A percentile compares a stretch with the other conserved stretches of the same genome.
phyloP scores from a whole-genome alignment of 2,888 invertebrate genomes.

The Sphinx pinastri region DNA sequence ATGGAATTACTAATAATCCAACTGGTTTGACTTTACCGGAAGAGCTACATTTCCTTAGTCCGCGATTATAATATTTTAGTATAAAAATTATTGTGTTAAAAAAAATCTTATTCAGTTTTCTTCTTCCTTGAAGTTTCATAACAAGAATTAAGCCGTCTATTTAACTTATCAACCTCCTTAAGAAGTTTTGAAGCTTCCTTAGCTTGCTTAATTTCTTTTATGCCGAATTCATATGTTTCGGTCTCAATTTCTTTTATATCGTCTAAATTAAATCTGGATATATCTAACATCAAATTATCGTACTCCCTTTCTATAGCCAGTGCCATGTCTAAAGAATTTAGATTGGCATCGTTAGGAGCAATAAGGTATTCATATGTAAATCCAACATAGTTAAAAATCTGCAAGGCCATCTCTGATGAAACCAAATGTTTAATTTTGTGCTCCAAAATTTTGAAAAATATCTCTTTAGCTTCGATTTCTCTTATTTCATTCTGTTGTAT shows the following conservation, averaged over 20 bases:
- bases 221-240: constrained; percentile 64
- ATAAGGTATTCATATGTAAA: constrained; percentile 86
- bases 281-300: constrained; percentile 67
- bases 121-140: constrained; percentile 63
- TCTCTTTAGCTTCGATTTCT: constrained; percentile 67
- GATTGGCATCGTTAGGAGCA: constrained; percentile 84
- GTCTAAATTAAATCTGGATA: constrained; percentile 68
- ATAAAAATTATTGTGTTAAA: background rate
- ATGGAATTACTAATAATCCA: too few relatives aligned
- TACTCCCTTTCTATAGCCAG: constrained; percentile 82
- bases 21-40: too few relatives aligned
- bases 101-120: constrained; percentile 33
- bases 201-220: constrained; percentile 63
- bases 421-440: constrained; percentile 80
- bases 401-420: constrained; percentile 84
- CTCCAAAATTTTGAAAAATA: constrained; percentile 67
- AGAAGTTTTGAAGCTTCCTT: constrained; percentile 66
- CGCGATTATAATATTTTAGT: too few relatives aligned
- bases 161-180: constrained; percentile 72
- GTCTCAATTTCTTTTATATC: constrained; percentile 70
- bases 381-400: constrained; percentile 86
- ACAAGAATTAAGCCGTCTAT: constrained; percentile 67
- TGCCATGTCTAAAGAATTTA: constrained; percentile 85
- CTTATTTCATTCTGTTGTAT: constrained; percentile 60
- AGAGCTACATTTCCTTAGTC: too few relatives aligned